Conservation (phyloP, 2,113 vertebrate genomes). For the Oenanthe melanoleuca region DNA sequence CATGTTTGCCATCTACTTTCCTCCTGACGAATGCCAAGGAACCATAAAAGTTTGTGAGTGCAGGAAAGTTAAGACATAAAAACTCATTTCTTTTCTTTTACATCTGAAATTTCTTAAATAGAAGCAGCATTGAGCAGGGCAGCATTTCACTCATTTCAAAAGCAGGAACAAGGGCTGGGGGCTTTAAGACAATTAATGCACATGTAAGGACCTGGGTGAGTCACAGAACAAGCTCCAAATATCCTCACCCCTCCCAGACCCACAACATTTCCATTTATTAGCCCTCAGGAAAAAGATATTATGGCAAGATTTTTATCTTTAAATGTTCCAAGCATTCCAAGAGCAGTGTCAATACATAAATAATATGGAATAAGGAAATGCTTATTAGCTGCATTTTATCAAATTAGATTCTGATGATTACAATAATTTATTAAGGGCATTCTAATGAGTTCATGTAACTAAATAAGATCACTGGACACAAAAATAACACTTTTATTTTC, state of each 20-base stretch:
- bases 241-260: background rate
- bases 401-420: background rate
- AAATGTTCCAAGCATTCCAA: background rate
- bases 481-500: background rate
- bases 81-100: constrained; percentile 1
- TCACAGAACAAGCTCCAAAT: constrained; percentile 7
- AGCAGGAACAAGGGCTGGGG: background rate
- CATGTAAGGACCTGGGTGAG: background rate
- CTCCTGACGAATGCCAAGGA: constrained; percentile 13
- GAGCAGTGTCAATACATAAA: background rate
- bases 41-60: constrained; percentile 42
- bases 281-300: background rate
- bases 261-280: background rate
- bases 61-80: constrained; percentile 19
- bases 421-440: background rate
- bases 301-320: background rate
- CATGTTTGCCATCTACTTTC: constrained; percentile 21
- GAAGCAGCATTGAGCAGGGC: constrained; percentile 6
- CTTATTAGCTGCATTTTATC: background rate
- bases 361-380: background rate
- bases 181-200: constrained; percentile 12
- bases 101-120: constrained; percentile 31
- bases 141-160: constrained; percentile 27
- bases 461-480: background rate
- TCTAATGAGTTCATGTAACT: background rate